These are phyloP conservation scores for Sisyra terminalis DNA, from an alignment of 2,888 invertebrate genomes.

Conservation along the genomic window DNA sequence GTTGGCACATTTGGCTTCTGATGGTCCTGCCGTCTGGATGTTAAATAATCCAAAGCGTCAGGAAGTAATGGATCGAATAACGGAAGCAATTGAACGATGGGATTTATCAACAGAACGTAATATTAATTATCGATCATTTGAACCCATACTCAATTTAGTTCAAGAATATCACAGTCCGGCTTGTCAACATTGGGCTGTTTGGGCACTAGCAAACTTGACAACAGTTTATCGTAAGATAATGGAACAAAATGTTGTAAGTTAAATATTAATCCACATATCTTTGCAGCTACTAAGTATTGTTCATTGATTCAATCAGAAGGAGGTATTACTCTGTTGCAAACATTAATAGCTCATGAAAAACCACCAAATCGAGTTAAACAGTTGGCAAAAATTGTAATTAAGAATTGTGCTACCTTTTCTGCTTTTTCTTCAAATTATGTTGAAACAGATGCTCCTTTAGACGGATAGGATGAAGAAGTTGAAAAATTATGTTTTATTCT, in stretches of 20 bases:
- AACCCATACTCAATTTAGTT: constrained; percentile 78
- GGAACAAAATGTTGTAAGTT: neutral
- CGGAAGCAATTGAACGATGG: constrained; percentile 75
- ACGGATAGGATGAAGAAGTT: constrained; percentile 11
- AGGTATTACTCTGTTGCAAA: constrained; percentile 56
- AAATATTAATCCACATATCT: constrained; percentile 11
- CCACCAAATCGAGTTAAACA: constrained; percentile 51
- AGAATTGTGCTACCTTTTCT: constrained; percentile 36
- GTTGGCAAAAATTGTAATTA: constrained; percentile 48
- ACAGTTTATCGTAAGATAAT: constrained; percentile 69
- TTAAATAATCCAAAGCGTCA: constrained; percentile 52
- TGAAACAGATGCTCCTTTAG: constrained; percentile 15
- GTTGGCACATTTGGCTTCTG: constrained; percentile 86
- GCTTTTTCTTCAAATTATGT: constrained; percentile 16
- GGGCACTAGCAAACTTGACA: constrained; percentile 94
- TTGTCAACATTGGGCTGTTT: constrained; percentile 93
- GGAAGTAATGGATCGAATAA: constrained; percentile 58
- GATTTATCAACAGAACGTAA: constrained; percentile 73
- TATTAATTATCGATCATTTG: constrained; percentile 93
- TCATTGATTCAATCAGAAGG: constrained; percentile 71
- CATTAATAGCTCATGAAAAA: constrained; percentile 40
- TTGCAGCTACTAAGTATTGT: constrained; percentile 84
- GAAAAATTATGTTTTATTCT: neutral
- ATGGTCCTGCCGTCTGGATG: constrained; percentile 73
- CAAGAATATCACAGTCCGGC: constrained; percentile 72